phyloP scores from a whole-genome alignment of 2,113 vertebrate genomes.

The Chiloscyllium plagiosum region DNA sequence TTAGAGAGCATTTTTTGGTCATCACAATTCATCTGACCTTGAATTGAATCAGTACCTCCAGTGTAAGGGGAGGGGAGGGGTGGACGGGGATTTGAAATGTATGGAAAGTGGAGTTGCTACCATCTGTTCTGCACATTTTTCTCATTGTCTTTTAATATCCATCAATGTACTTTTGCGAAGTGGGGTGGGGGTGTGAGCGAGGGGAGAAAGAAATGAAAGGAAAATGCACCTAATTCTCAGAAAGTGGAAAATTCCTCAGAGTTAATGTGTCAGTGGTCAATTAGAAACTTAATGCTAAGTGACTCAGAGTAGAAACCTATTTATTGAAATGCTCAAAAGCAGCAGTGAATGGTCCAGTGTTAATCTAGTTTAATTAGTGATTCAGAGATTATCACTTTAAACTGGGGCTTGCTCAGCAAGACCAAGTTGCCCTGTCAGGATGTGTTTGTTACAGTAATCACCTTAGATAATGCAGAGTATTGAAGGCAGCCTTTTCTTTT shows the following conservation, averaged over 20 bases:
- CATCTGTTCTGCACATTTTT: slow-evolving; percentile 25
- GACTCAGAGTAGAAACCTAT: slow-evolving; percentile 33
- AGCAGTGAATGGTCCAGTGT: slow-evolving; percentile 52
- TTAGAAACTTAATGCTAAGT: not conserved
- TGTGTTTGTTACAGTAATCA: slow-evolving; percentile 52
- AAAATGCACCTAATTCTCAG: not conserved
- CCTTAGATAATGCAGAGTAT: not conserved
- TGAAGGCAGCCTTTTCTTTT: slow-evolving; percentile 39
- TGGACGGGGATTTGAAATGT: not conserved
- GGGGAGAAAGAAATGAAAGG: not conserved
- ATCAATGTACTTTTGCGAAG: not conserved
- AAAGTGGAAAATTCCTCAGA: slow-evolving; percentile 21
- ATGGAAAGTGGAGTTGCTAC: not conserved
- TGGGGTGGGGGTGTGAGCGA: not conserved
- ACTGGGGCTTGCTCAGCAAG: slow-evolving; percentile 31
- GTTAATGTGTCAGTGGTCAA: slow-evolving; percentile 32
- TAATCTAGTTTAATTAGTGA: slow-evolving; percentile 62
- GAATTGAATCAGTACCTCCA: not conserved
- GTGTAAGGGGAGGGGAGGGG: not conserved
- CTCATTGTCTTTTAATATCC: slow-evolving; percentile 14
- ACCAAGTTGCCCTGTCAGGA: slow-evolving; percentile 52
- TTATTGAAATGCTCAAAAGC: slow-evolving; percentile 37
- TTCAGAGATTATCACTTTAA: slow-evolving; percentile 43
- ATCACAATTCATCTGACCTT: slow-evolving; percentile 19
- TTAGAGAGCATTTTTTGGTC: slow-evolving; percentile 20